Evolutionary conservation across 2,888 invertebrate genomes (phyloP), one percentile per base, ranked within the genome.

Genomic region (Habroteleia sp.): DNA sequence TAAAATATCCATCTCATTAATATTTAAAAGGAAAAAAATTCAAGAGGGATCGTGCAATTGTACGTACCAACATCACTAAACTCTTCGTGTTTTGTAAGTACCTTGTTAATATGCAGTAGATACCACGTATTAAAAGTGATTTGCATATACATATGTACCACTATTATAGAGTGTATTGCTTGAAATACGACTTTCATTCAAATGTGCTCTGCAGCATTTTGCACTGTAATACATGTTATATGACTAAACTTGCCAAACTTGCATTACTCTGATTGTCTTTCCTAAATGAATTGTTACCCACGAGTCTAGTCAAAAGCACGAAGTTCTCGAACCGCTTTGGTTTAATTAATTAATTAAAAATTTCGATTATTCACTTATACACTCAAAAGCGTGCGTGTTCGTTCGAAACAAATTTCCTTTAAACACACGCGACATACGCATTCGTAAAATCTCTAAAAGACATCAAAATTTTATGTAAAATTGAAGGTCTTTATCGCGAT

Each of bases 61-160:
- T 48, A n/a, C n/a, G n/a, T n/a, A 44, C 25, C 33, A 1, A 29
- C 41, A 41, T 31, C 29, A 16, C 41, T 52, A 20, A 56, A 65
- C 27, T 25, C 16, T 31, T 14, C 10, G 46, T 23, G 29, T 13
- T 68, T 39, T 41, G 41, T 58, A 41, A 68, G 48, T 58, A 50
- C 50, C 48, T 46, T 13, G 50, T 68, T 68, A 58, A 68, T 68
- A 68, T 68, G 58, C 68, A 68, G 58, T 50, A 68, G 68, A 58
- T 50, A 48, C 37, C 68, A 17, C 25, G 50, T 33, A 68, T 68
- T 68, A 68, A 68, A 58, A 50, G 48, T 50, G 68, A 68, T 68
- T 68, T 68, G 56, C 66, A 68, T 56, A 31, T 58, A 58, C 56
- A 41, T 46, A 56, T 46, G 35, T 20, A 56, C 20, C 20, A 7